A percentile compares a stretch with the other conserved stretches of the same genome.
Conservation (phyloP, 2,888 invertebrate genomes). For the Ecliptopera silaceata region DNA sequence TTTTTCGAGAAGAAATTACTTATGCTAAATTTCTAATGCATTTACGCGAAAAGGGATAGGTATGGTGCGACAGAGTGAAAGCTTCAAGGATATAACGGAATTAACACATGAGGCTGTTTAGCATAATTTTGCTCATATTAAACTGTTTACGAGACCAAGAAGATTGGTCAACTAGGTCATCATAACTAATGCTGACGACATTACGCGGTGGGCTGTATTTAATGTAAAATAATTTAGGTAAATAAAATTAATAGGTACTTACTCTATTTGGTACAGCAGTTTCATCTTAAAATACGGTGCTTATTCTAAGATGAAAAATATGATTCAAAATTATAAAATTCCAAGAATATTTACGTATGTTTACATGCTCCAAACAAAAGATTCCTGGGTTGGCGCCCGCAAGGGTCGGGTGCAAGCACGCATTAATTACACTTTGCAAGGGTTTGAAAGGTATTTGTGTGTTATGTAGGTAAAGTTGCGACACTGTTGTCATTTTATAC, state of each 20-base stretch:
- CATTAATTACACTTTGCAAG: constrained; percentile 76
- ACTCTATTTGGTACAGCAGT: too few relatives aligned
- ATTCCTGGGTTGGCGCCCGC: constrained; percentile 57
- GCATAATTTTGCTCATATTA: background rate
- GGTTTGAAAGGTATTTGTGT: constrained; percentile 61
- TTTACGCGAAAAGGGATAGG: constrained; percentile 30
- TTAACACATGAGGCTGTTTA: constrained; percentile 43
- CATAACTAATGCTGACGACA: too few relatives aligned
- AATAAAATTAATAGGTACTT: too few relatives aligned
- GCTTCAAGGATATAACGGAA: constrained; percentile 44
- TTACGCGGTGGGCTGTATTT: too few relatives aligned
- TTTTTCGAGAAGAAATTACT: background rate
- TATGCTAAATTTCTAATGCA: constrained; percentile 29
- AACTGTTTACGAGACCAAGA: too few relatives aligned
- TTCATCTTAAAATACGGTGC: background rate
- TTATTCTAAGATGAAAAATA: constrained; percentile 22
- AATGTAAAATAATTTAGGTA: too few relatives aligned
- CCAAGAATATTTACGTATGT: constrained; percentile 68
- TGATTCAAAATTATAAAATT: constrained; percentile 52
- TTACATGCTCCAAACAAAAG: constrained; percentile 65
- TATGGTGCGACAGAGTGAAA: constrained; percentile 36
- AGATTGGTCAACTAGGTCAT: too few relatives aligned
- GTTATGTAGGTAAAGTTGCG: constrained; percentile 45
- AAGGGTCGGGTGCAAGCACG: constrained; percentile 76
- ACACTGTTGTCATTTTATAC: constrained; percentile 35